Conservation (phyloP, 2,113 vertebrate genomes). For the Leucopsar rothschildi region DNA sequence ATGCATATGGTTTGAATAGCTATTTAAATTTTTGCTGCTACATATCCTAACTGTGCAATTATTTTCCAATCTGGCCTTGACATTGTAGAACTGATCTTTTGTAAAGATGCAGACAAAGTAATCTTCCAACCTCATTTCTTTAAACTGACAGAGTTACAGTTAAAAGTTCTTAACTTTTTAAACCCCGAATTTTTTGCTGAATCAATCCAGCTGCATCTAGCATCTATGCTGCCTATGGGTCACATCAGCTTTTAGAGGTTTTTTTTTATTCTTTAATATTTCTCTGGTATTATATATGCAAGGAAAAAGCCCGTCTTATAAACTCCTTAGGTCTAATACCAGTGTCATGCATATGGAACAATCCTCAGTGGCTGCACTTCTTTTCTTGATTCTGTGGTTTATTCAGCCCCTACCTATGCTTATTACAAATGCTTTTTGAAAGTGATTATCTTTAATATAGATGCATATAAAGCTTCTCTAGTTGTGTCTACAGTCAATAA, state of each 20-base stretch:
- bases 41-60: neutral
- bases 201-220: neutral
- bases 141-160: neutral
- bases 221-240: neutral
- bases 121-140: neutral
- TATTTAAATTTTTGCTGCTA: neutral
- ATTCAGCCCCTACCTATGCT: neutral
- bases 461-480: neutral
- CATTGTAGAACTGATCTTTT: neutral
- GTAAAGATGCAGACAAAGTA: neutral
- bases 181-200: neutral
- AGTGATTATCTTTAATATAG: accelerated
- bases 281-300: neutral
- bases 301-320: neutral
- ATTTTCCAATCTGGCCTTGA: neutral
- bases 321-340: neutral
- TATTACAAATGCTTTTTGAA: neutral
- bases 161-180: neutral
- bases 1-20: neutral
- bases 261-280: neutral
- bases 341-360: neutral
- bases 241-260: neutral
- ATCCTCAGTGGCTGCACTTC: neutral
- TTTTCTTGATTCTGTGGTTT: neutral
- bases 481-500: neutral